A percentile compares a stretch with the other conserved stretches of the same genome.
phyloP scores from a whole-genome alignment of 1,140 invertebrate genomes.

The Phymastichus coffea region DNA sequence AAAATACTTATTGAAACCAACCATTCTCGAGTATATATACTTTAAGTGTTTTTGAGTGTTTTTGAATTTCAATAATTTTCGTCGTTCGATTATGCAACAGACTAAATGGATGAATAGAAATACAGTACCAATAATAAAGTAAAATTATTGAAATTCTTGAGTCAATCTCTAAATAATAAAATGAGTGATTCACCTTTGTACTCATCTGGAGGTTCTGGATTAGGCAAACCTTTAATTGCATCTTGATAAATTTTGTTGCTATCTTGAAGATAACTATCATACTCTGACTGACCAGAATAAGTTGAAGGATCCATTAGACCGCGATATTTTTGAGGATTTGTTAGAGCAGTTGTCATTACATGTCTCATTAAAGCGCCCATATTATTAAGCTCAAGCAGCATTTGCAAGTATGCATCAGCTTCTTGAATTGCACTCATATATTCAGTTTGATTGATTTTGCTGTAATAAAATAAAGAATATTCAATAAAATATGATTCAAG shows the following conservation, averaged over 20 bases:
- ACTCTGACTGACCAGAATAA: constrained; percentile 57
- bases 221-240: constrained; percentile 75
- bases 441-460: constrained; percentile 46
- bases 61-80: background rate
- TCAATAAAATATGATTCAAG: no score
- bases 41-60: no score
- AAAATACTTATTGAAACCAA: constrained; percentile 18
- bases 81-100: no score
- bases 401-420: constrained; percentile 81
- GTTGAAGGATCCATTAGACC: constrained; percentile 49
- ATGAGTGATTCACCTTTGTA: constrained; percentile 57
- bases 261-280: constrained; percentile 71
- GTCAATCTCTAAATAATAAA: constrained; percentile 18
- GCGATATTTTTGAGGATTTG: constrained; percentile 70
- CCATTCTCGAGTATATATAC: background rate
- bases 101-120: no score
- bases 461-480: constrained; percentile 33
- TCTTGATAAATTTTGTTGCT: constrained; percentile 77
- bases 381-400: constrained; percentile 89
- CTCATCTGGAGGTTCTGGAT: constrained; percentile 79
- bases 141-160: background rate
- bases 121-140: no score
- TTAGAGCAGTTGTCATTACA: constrained; percentile 87
- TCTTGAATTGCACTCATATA: constrained; percentile 71
- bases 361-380: constrained; percentile 93